Percentiles rank a stretch among this genome's conserved stretches.
Conservation (phyloP, 2,888 invertebrate genomes). For the Andrena chrysosceles region DNA sequence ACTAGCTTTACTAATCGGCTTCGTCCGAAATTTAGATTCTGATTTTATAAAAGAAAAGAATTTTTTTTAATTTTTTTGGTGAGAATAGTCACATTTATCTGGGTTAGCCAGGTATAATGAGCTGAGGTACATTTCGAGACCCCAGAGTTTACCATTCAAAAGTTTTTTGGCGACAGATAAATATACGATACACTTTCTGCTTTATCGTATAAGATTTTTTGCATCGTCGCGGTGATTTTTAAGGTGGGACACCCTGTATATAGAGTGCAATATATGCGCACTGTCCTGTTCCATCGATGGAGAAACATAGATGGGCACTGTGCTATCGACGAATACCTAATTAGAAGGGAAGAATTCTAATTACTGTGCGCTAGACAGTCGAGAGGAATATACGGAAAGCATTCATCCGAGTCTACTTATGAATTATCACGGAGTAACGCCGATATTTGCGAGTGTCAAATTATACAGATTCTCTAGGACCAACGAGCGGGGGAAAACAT, state of each 20-base stretch:
- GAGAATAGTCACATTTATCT: too few relatives aligned
- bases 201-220: too few relatives aligned
- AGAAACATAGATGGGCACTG: not conserved
- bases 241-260: not conserved
- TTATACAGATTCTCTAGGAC: conserved; percentile 68
- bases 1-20: too few relatives aligned
- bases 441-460: conserved; percentile 51
- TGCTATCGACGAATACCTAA: not conserved
- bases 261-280: not conserved
- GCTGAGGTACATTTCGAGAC: too few relatives aligned
- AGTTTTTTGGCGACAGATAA: too few relatives aligned
- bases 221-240: too few relatives aligned
- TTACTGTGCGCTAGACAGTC: not conserved
- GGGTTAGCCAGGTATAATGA: too few relatives aligned
- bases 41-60: too few relatives aligned
- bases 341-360: not conserved
- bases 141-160: too few relatives aligned
- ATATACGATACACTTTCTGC: too few relatives aligned
- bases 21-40: too few relatives aligned
- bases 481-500: conserved; percentile 57
- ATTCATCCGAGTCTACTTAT: conserved; percentile 26
- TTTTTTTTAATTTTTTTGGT: too few relatives aligned
- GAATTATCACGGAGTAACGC: conserved; percentile 19
- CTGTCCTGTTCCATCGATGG: not conserved
- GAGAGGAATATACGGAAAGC: not conserved